A percentile compares a stretch with the other conserved stretches of the same genome.
Conservation (phyloP, 2,888 invertebrate species). For the Argyresthia albistria region DNA sequence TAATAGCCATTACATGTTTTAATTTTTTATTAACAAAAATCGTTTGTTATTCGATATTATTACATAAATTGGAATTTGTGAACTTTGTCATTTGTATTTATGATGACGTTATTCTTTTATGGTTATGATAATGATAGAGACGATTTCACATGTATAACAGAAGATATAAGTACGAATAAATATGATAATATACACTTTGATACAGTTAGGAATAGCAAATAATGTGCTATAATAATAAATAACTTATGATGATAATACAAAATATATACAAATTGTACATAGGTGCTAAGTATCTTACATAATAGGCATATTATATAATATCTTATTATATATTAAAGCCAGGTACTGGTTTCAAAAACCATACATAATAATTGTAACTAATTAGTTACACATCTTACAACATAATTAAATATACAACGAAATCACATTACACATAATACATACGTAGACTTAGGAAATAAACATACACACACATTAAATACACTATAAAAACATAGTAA, state of each 20-base stretch:
- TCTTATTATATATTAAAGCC: slow-evolving; percentile 58
- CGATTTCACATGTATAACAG: slow-evolving; percentile 8
- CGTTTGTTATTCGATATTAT: too few relatives aligned
- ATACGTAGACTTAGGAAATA: slow-evolving; percentile 15
- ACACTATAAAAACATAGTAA: slow-evolving; percentile 24
- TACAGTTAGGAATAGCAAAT: slow-evolving; percentile 6
- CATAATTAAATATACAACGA: slow-evolving; percentile 11
- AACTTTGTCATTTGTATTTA: too few relatives aligned
- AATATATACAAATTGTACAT: slow-evolving; percentile 5
- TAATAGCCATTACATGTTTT: background rate
- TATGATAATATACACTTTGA: background rate
- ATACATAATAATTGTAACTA: slow-evolving; percentile 17
- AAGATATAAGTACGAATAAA: background rate
- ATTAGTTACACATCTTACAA: slow-evolving; percentile 20
- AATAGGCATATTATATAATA: slow-evolving; percentile 15
- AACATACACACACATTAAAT: slow-evolving; percentile 11
- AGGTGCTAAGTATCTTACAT: slow-evolving; percentile 21
- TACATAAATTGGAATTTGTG: too few relatives aligned
- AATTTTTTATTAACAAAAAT: background rate
- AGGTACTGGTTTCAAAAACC: slow-evolving; percentile 32
- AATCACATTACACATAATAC: slow-evolving; percentile 14
- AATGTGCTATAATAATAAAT: slow-evolving; percentile 2
- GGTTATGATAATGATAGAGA: background rate
- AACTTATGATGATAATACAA: slow-evolving; percentile 11
- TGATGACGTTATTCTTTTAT: too few relatives aligned